phyloP scores from a whole-genome alignment of 2,888 invertebrate species.

The Mythimna loreyi region DNA sequence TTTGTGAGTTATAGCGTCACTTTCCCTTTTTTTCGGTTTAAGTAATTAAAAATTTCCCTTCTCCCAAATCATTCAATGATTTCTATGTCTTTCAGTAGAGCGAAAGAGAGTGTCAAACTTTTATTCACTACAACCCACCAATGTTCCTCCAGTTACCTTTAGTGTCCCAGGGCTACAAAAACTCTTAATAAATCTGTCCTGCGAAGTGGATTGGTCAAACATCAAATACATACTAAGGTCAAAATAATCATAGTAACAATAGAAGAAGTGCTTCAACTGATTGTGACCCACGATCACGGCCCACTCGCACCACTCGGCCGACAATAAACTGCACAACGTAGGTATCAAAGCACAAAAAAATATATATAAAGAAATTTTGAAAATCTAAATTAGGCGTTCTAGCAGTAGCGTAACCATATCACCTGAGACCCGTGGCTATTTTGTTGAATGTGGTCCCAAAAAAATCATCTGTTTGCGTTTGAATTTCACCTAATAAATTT shows the following conservation, averaged over 20 bases:
- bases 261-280: slow-evolving; percentile 11
- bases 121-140: too few relatives aligned
- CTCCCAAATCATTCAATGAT: too few relatives aligned
- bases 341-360: not conserved
- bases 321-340: not conserved
- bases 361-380: not conserved
- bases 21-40: not conserved
- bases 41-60: too few relatives aligned
- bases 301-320: slow-evolving; percentile 10
- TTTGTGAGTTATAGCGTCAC: not conserved
- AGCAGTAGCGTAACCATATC: too few relatives aligned
- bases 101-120: too few relatives aligned
- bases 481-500: too few relatives aligned
- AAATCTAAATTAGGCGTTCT: not conserved
- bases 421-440: too few relatives aligned
- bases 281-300: slow-evolving; percentile 1
- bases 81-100: too few relatives aligned
- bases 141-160: too few relatives aligned
- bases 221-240: slow-evolving; percentile 28
- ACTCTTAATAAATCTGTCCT: not conserved
- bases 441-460: too few relatives aligned
- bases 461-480: too few relatives aligned
- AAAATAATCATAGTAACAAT: slow-evolving; percentile 21
- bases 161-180: too few relatives aligned
- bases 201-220: not conserved